These are phyloP conservation scores for Dryobota labecula DNA, from an alignment of 2,888 invertebrate species.

Conservation along the genomic window DNA sequence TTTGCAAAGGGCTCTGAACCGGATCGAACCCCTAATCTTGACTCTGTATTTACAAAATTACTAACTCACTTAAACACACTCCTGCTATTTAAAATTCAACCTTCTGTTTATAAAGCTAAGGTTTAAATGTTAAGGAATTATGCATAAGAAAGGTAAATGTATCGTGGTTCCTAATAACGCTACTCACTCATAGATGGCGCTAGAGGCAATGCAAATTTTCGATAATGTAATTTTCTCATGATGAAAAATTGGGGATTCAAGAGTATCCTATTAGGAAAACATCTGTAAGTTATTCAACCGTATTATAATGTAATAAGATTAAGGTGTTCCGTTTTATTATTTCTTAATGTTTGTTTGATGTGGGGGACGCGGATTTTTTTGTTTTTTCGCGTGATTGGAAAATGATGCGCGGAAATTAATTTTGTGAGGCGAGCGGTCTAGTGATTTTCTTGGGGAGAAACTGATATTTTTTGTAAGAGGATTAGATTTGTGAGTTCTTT, in stretches of 20 bases:
- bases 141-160: slow-evolving; percentile 45
- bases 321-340: slow-evolving; percentile 85
- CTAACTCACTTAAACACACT: slow-evolving; percentile 57
- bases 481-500: neutral
- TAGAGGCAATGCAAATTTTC: slow-evolving; percentile 87
- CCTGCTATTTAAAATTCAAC: slow-evolving; percentile 63
- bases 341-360: slow-evolving; percentile 87
- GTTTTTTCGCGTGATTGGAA: slow-evolving; percentile 68
- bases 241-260: slow-evolving; percentile 87
- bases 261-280: slow-evolving; percentile 87
- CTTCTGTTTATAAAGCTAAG: slow-evolving; percentile 48
- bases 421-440: slow-evolving; percentile 35
- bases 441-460: slow-evolving; percentile 43
- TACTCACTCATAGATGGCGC: slow-evolving; percentile 86
- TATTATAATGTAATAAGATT: slow-evolving; percentile 89
- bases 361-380: slow-evolving; percentile 70
- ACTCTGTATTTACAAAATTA: slow-evolving; percentile 75
- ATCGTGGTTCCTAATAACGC: slow-evolving; percentile 73
- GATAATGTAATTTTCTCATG: slow-evolving; percentile 86
- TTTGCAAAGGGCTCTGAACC: slow-evolving; percentile 85
- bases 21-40: slow-evolving; percentile 85
- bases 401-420: slow-evolving; percentile 74
- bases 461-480: slow-evolving; percentile 13
- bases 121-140: slow-evolving; percentile 35
- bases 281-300: slow-evolving; percentile 87